A percentile compares a stretch with the other conserved stretches of the same genome.
Conservation (phyloP, 2,113 vertebrate species). For the Notechis scutatus region DNA sequence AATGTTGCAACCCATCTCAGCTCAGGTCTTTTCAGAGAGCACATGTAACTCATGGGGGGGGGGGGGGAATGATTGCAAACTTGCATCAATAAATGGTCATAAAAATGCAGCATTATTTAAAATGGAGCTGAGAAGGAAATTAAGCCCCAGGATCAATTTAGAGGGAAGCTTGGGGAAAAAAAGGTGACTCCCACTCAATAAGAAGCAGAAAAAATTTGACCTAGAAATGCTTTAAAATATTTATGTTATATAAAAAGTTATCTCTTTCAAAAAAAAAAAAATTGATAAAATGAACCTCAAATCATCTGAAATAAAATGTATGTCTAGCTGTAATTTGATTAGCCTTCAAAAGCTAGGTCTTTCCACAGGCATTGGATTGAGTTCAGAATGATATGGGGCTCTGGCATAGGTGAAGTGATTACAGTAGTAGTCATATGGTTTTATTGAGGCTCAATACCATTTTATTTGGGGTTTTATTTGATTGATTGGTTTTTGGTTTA, state of each 20-base stretch:
- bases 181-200: background rate
- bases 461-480: background rate
- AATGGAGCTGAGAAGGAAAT: constrained; percentile 10
- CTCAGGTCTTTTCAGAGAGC: constrained; percentile 1
- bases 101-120: background rate
- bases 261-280: background rate
- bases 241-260: background rate
- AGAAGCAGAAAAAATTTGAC: background rate
- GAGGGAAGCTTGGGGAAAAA: background rate
- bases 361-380: background rate
- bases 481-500: background rate
- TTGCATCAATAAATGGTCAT: constrained; percentile 33
- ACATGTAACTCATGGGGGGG: background rate
- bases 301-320: background rate
- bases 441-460: background rate
- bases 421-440: background rate
- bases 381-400: background rate
- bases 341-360: background rate
- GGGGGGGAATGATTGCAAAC: background rate
- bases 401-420: background rate
- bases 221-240: background rate
- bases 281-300: background rate
- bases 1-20: constrained; percentile 12
- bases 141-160: constrained; percentile 1
- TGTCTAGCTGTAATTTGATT: background rate